A percentile compares a stretch with the other conserved stretches of the same genome.
These are phyloP conservation scores for Daptonema setosum DNA, from an alignment of 2,888 invertebrate genomes.

Conservation along the genomic window DNA sequence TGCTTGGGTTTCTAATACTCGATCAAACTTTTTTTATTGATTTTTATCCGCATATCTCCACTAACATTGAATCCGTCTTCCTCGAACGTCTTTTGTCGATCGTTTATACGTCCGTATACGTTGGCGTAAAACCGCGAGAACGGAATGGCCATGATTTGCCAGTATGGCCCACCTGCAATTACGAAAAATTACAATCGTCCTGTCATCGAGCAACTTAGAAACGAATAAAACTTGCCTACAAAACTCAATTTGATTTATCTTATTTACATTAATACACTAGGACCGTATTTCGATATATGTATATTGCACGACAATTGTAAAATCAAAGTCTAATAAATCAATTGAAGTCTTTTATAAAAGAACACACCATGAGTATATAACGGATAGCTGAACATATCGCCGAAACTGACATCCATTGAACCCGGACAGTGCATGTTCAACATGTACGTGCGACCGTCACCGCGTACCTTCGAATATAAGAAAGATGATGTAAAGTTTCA, in stretches of 20 bases:
- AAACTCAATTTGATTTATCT: too few species aligned
- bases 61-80: conserved; percentile 6
- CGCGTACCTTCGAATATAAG: conserved; percentile 38
- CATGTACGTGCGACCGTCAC: conserved; percentile 76
- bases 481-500: too few species aligned
- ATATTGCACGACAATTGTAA: too few species aligned
- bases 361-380: conserved; percentile 83
- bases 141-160: conserved; percentile 53
- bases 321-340: too few species aligned
- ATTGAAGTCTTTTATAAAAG: too few species aligned
- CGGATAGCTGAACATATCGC: conserved; percentile 62
- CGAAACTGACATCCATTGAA: conserved; percentile 62
- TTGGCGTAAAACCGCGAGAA: conserved; percentile 21
- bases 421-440: conserved; percentile 55
- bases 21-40: too few species aligned
- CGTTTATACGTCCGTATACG: conserved; percentile 22
- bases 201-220: background rate
- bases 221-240: too few species aligned
- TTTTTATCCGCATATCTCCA: conserved; percentile 14
- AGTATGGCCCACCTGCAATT: conserved; percentile 65
- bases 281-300: too few species aligned
- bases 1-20: background rate
- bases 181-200: background rate
- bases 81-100: conserved; percentile 16
- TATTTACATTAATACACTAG: too few species aligned